These are phyloP conservation scores for Ophraella communa DNA, from an alignment of 2,888 invertebrate genomes.

Conservation along the genomic window DNA sequence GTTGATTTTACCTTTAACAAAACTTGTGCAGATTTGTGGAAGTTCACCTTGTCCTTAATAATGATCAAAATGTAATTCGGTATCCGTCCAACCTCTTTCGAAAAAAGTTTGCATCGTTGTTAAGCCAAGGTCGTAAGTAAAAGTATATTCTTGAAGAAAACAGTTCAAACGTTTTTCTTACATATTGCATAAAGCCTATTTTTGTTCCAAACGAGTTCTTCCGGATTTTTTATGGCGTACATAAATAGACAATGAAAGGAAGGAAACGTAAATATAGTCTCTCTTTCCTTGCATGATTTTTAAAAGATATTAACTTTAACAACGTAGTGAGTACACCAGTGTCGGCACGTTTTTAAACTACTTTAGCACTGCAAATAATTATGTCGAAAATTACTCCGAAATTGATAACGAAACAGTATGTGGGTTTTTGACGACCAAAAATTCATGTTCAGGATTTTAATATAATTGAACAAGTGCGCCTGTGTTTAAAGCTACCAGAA, in stretches of 20 bases:
- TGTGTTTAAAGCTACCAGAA: too few relatives aligned
- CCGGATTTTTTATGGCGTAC: constrained; percentile 10
- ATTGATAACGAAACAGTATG: too few relatives aligned
- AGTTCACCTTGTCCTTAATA: neutral
- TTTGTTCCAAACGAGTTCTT: constrained; percentile 3
- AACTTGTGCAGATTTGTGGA: neutral
- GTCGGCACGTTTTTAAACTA: neutral
- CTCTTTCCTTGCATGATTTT: neutral
- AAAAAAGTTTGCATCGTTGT: neutral
- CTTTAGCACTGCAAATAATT: neutral
- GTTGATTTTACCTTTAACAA: neutral
- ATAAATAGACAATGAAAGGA: constrained; percentile 16
- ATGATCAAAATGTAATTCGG: neutral
- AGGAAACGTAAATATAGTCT: constrained; percentile 15
- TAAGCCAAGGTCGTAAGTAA: constrained; percentile 8
- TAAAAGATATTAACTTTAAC: neutral
- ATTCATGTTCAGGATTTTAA: too few relatives aligned
- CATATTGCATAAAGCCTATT: constrained; percentile 2
- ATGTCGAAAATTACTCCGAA: too few relatives aligned
- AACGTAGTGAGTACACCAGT: neutral
- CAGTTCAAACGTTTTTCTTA: neutral
- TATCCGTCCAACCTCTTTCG: neutral
- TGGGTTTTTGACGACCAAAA: too few relatives aligned
- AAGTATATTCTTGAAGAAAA: constrained; percentile 4
- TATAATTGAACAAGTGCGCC: too few relatives aligned